Conservation (phyloP, 2,888 invertebrate species). For the Hydriomena furcata region DNA sequence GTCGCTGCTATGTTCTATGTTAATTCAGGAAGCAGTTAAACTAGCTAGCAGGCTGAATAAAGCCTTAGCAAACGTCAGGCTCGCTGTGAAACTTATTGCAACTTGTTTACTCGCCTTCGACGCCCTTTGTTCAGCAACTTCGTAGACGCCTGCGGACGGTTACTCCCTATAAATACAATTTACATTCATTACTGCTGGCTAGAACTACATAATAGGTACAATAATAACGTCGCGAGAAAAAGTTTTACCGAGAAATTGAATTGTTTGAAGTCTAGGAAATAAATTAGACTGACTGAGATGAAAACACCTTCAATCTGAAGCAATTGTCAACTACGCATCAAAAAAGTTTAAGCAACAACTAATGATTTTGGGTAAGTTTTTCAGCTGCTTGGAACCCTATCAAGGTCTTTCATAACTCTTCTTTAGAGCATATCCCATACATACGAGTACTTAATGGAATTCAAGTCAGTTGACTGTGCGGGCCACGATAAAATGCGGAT, state of each 20-base stretch:
- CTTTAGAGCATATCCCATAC: too few relatives aligned
- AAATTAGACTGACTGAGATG: constrained; percentile 4
- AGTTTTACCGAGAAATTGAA: constrained; percentile 13
- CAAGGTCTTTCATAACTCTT: too few relatives aligned
- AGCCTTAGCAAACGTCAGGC: constrained; percentile 51
- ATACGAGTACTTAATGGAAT: too few relatives aligned
- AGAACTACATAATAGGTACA: constrained; percentile 45
- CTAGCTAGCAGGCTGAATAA: constrained; percentile 5
- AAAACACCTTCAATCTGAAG: not conserved
- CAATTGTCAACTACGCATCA: too few relatives aligned
- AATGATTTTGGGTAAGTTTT: too few relatives aligned
- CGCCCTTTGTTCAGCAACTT: constrained; percentile 74
- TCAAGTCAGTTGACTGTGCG: too few relatives aligned
- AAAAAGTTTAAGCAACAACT: too few relatives aligned
- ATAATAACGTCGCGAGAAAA: constrained; percentile 33
- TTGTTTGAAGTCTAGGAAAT: constrained; percentile 12
- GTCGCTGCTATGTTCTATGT: not conserved
- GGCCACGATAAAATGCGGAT: too few relatives aligned
- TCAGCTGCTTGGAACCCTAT: too few relatives aligned
- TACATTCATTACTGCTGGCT: constrained; percentile 65
- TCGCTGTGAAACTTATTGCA: constrained; percentile 70
- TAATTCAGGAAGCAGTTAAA: constrained; percentile 1
- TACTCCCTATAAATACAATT: constrained; percentile 70
- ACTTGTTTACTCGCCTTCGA: constrained; percentile 74
- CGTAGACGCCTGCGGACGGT: constrained; percentile 65